These are phyloP conservation scores for Drosophila algonquin DNA, from an alignment of 2,888 invertebrate genomes.

Conservation along the genomic window DNA sequence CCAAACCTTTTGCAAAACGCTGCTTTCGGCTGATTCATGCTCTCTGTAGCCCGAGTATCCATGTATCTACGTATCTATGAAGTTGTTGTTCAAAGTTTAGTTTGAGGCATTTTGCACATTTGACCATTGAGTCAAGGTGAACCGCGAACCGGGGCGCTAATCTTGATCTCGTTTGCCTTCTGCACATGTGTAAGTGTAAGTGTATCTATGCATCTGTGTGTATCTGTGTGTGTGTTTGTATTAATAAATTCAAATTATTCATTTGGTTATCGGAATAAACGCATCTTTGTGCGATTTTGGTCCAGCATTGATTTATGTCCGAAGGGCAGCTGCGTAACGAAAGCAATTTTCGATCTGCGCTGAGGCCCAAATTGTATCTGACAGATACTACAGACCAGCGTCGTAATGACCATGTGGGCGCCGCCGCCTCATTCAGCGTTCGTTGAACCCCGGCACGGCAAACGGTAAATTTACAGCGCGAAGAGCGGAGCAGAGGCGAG, in stretches of 20 bases:
- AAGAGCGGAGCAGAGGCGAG: constrained; percentile 1
- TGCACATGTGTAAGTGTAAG: constrained; percentile 48
- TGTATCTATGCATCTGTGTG: constrained; percentile 6
- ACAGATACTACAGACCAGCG: constrained; percentile 44
- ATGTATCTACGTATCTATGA: constrained; percentile 1
- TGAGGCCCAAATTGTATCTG: constrained; percentile 15
- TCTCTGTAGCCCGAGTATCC: background rate
- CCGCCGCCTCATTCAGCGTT: constrained; percentile 43
- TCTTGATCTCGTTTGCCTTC: constrained; percentile 78
- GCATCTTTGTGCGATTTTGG: constrained; percentile 58
- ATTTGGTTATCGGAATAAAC: constrained; percentile 61
- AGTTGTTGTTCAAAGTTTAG: constrained; percentile 32
- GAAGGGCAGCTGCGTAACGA: constrained; percentile 57
- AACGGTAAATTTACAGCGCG: constrained; percentile 76
- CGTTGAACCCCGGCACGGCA: constrained; percentile 60
- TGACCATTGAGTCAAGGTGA: constrained; percentile 80
- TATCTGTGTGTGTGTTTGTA: constrained; percentile 2
- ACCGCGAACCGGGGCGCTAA: constrained; percentile 65
- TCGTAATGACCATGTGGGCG: constrained; percentile 68
- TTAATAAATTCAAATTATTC: constrained; percentile 52
- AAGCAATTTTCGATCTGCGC: constrained; percentile 1
- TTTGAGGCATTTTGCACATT: constrained; percentile 72
- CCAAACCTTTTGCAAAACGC: constrained; percentile 72
- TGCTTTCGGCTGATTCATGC: constrained; percentile 62
- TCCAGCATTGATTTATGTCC: constrained; percentile 49